Conservation (phyloP, 2,888 invertebrate species). For the Macaria liturata region DNA sequence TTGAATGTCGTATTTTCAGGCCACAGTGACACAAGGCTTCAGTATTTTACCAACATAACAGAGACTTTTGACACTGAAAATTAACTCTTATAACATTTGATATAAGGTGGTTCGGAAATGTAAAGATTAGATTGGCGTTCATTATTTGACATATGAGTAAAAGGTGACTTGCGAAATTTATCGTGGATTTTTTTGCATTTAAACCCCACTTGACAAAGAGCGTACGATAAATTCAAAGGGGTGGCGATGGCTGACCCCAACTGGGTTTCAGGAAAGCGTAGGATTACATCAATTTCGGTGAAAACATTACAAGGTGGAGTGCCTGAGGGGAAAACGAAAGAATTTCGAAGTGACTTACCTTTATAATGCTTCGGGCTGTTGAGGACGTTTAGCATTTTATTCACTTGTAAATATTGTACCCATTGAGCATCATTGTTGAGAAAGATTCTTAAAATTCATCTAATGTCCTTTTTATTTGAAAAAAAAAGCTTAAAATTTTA, state of each 20-base stretch:
- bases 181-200: slow-evolving; percentile 68
- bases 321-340: slow-evolving; percentile 5
- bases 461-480: no score
- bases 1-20: slow-evolving; percentile 60
- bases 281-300: slow-evolving; percentile 21
- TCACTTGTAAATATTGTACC: no score
- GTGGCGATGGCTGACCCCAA: slow-evolving; percentile 40
- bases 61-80: slow-evolving; percentile 24
- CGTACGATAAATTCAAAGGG: slow-evolving; percentile 64
- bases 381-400: no score
- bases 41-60: slow-evolving; percentile 33
- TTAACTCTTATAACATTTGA: slow-evolving; percentile 31
- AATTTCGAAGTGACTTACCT: slow-evolving; percentile 2
- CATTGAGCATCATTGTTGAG: no score
- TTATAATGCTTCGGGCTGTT: neutral
- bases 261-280: slow-evolving; percentile 50
- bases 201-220: slow-evolving; percentile 63
- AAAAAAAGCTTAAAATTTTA: no score
- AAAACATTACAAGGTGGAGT: slow-evolving; percentile 17
- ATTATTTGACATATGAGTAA: slow-evolving; percentile 73
- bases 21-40: slow-evolving; percentile 58
- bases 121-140: slow-evolving; percentile 44
- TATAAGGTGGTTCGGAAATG: slow-evolving; percentile 29
- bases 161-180: slow-evolving; percentile 72
- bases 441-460: no score